phyloP scores from a whole-genome alignment of 1,140 invertebrate species.

The Drosophila subobscura region DNA sequence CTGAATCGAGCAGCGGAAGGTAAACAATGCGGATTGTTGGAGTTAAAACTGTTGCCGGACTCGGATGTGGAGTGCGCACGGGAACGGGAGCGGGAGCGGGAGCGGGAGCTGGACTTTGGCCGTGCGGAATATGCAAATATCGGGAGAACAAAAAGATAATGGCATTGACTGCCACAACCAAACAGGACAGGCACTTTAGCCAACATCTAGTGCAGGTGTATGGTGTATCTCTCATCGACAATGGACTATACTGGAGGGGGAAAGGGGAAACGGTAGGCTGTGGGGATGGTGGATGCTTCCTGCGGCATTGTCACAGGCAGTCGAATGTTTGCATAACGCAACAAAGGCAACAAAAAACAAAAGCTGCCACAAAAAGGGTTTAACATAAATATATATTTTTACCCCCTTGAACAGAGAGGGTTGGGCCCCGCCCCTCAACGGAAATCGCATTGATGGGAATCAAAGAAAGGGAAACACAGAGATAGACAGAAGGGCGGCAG shows the following conservation, averaged over 20 bases:
- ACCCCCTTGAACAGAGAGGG: conserved; percentile 20
- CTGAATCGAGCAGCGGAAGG: conserved; percentile 52
- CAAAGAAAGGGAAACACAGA: conserved; percentile 14
- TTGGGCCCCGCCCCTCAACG: conserved; percentile 14
- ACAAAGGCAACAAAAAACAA: conserved; percentile 60
- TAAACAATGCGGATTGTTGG: conserved; percentile 62
- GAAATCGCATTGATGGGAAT: conserved; percentile 44
- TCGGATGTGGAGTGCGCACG: not conserved
- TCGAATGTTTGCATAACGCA: conserved; percentile 65
- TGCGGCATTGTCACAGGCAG: conserved; percentile 68
- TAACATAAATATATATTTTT: conserved; percentile 50
- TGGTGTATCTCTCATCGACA: conserved; percentile 30
- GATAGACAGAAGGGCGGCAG: not conserved
- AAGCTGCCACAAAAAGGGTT: conserved; percentile 56
- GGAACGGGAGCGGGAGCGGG: not conserved
- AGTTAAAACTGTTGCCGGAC: conserved; percentile 10
- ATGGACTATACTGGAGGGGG: not conserved
- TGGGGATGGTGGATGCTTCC: conserved; percentile 22
- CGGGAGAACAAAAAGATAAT: conserved; percentile 35
- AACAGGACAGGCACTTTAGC: not conserved
- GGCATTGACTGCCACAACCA: conserved; percentile 38
- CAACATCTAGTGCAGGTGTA: conserved; percentile 31
- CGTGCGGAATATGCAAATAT: conserved; percentile 61
- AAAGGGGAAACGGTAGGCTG: not conserved
- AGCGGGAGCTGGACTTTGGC: conserved; percentile 44